Conservation (phyloP, 2,888 invertebrate species). For the Teleogryllus oceanicus region DNA sequence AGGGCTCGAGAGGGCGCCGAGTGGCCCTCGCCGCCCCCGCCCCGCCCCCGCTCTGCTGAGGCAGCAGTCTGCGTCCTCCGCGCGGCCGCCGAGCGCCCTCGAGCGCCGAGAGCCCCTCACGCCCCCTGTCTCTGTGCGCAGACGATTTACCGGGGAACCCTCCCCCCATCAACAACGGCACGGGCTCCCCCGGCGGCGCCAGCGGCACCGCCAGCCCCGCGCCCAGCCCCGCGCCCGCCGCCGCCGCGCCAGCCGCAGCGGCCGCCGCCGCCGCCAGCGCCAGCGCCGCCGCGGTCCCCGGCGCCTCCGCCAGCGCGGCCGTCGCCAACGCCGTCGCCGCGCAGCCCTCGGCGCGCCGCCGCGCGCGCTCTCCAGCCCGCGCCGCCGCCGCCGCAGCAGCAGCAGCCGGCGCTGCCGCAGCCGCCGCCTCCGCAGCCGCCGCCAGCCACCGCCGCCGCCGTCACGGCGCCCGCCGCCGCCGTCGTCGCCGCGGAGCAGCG, state of each 20-base stretch:
- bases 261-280: slow-evolving; percentile 29
- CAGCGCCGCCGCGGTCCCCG: slow-evolving; percentile 29
- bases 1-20: too few relatives aligned
- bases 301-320: slow-evolving; percentile 26
- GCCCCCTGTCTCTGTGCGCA: slow-evolving; percentile 38
- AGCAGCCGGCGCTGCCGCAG: slow-evolving; percentile 43
- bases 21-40: too few relatives aligned
- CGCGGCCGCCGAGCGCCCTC: background rate
- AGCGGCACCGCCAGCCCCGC: slow-evolving; percentile 60
- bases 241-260: slow-evolving; percentile 3
- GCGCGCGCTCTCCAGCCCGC: slow-evolving; percentile 12
- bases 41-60: background rate
- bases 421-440: slow-evolving; percentile 50
- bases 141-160: slow-evolving; percentile 48
- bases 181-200: slow-evolving; percentile 59
- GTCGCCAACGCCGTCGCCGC: slow-evolving; percentile 30
- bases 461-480: slow-evolving; percentile 20
- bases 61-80: background rate
- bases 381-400: slow-evolving; percentile 26
- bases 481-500: slow-evolving; percentile 23
- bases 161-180: slow-evolving; percentile 35
- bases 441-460: slow-evolving; percentile 43
- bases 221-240: slow-evolving; percentile 23
- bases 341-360: slow-evolving; percentile 25
- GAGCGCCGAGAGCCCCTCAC: background rate